Evolutionary conservation across 2,113 vertebrate genomes (phyloP).

Genomic region (Ibidorhyncha struthersii): DNA sequence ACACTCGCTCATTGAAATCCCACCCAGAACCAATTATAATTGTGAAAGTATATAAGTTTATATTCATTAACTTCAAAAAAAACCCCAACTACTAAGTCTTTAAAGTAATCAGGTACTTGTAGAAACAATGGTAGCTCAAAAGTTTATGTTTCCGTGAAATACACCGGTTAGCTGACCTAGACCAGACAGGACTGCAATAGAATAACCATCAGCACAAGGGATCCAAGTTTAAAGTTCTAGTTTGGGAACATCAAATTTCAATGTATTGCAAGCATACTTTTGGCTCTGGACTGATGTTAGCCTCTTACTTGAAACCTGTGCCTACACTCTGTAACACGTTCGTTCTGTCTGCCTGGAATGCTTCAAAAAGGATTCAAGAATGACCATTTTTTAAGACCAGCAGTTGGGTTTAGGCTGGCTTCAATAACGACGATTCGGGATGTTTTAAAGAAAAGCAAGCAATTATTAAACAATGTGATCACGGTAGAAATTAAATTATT

Average conservation of each 20-base stretch:
- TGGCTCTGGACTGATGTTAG: not conserved
- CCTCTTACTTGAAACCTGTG: not conserved
- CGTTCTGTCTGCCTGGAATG: not conserved
- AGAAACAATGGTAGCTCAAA: not conserved
- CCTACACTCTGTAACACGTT: not conserved
- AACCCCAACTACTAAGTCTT: not conserved
- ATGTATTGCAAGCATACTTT: not conserved
- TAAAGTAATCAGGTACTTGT: not conserved
- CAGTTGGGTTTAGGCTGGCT: not conserved
- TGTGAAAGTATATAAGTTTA: not conserved
- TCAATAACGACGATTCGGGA: not conserved
- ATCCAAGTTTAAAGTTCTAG: not conserved
- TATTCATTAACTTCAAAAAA: not conserved
- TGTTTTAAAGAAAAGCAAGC: not conserved
- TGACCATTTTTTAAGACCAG: not conserved
- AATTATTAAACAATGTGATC: not conserved
- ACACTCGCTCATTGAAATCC: not conserved
- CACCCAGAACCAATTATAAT: not conserved
- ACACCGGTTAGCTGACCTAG: not conserved
- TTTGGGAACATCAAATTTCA: not conserved
- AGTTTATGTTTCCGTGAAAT: not conserved
- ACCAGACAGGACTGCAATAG: not conserved
- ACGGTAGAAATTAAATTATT: not conserved
- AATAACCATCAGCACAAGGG: not conserved
- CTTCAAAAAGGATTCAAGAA: not conserved